phyloP scores from a whole-genome alignment of 2,113 vertebrate species.

The Xenopus borealis region DNA sequence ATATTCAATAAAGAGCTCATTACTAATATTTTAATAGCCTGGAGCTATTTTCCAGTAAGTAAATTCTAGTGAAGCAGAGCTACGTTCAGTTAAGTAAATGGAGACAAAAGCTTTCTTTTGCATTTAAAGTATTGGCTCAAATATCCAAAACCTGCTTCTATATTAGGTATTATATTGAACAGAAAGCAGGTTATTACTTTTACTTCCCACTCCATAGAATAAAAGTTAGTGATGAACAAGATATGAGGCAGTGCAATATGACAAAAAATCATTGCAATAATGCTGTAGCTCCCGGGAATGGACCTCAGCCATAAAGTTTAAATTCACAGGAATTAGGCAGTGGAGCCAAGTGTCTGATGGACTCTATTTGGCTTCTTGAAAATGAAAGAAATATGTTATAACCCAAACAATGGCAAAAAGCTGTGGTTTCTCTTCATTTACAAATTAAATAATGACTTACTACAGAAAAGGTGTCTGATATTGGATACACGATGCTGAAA shows the following conservation, averaged over 20 bases:
- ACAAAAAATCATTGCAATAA: conserved; percentile 23
- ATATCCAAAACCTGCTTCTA: background rate
- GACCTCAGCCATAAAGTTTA: background rate
- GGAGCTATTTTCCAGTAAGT: too few species aligned
- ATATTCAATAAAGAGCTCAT: too few species aligned
- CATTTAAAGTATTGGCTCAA: background rate
- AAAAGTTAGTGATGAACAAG: conserved; percentile 13
- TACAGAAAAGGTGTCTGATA: too few species aligned
- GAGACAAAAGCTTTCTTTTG: too few species aligned
- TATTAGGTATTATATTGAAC: background rate
- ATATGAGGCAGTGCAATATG: background rate
- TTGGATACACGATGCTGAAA: too few species aligned
- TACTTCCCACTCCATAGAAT: background rate
- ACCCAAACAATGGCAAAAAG: too few species aligned
- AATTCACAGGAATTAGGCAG: background rate
- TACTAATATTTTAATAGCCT: too few species aligned
- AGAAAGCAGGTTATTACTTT: conserved; percentile 5
- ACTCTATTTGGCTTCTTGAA: background rate
- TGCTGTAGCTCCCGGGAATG: conserved; percentile 11
- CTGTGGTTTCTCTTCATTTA: too few species aligned
- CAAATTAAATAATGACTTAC: too few species aligned
- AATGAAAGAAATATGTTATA: background rate
- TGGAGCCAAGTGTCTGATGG: conserved; percentile 2
- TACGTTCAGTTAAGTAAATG: too few species aligned
- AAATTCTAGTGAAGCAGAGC: too few species aligned